These are phyloP conservation scores for Rhea pennata DNA, from an alignment of 2,113 vertebrate species.

Conservation along the genomic window DNA sequence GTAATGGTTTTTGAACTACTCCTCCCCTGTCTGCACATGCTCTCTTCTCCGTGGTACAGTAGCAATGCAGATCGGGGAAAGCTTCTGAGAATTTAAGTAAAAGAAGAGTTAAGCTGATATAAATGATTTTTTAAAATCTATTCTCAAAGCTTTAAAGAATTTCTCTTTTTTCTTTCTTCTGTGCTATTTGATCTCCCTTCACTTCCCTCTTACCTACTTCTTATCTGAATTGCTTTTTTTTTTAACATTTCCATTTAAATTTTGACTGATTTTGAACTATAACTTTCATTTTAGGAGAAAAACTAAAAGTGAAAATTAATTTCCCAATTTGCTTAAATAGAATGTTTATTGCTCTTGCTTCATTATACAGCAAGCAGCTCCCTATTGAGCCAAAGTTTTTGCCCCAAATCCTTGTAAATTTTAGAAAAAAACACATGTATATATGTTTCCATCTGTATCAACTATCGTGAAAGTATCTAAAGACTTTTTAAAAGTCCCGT, in stretches of 20 bases:
- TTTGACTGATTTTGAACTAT: background rate
- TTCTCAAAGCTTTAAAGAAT: background rate
- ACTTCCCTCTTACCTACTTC: background rate
- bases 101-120: background rate
- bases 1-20: background rate
- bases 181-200: background rate
- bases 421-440: background rate
- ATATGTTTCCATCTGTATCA: background rate
- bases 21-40: too few species aligned
- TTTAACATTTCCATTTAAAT: background rate
- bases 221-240: background rate
- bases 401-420: background rate
- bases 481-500: background rate
- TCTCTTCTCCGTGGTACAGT: background rate
- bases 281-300: background rate
- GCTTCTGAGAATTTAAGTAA: background rate
- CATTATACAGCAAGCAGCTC: background rate
- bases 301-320: background rate
- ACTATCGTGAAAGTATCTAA: background rate
- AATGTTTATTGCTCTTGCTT: background rate
- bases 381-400: background rate
- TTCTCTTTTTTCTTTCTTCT: background rate
- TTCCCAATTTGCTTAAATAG: background rate
- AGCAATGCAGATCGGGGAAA: background rate
- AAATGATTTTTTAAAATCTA: background rate